Percentiles rank a stretch among this genome's conserved stretches.
phyloP scores from a whole-genome alignment of 2,888 invertebrate species.

The Spisula subtruncata region DNA sequence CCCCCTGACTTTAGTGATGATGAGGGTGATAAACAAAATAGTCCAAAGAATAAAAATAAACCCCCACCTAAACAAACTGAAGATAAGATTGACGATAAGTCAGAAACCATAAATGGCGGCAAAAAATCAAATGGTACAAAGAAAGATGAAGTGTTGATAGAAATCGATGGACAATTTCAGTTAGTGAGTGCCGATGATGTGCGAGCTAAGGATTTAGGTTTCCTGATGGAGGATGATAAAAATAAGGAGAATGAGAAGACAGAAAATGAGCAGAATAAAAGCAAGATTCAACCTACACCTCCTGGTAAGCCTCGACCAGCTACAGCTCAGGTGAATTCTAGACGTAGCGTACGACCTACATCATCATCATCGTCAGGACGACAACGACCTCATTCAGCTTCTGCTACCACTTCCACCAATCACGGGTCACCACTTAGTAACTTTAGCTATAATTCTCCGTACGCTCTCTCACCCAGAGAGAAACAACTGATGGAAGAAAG shows the following conservation, averaged over 20 bases:
- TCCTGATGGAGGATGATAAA: slow-evolving; percentile 65
- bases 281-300: slow-evolving; percentile 73
- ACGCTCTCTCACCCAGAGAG: slow-evolving; percentile 82
- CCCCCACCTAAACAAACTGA: slow-evolving; percentile 58
- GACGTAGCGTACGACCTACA: slow-evolving; percentile 67
- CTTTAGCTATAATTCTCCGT: slow-evolving; percentile 84
- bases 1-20: slow-evolving; percentile 82
- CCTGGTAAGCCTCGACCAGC: slow-evolving; percentile 80
- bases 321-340: slow-evolving; percentile 74
- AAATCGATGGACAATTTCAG: slow-evolving; percentile 85
- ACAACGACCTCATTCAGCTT: slow-evolving; percentile 81
- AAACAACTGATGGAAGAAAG: slow-evolving; percentile 77
- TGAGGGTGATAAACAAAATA: slow-evolving; percentile 71
- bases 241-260: slow-evolving; percentile 60
- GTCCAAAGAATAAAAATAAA: slow-evolving; percentile 46
- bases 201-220: slow-evolving; percentile 77
- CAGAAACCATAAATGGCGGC: slow-evolving; percentile 57
- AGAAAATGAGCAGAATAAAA: slow-evolving; percentile 48
- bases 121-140: slow-evolving; percentile 69
- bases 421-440: slow-evolving; percentile 65
- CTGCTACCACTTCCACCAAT: slow-evolving; percentile 4
- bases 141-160: slow-evolving; percentile 85
- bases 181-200: slow-evolving; percentile 83
- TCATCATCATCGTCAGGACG: slow-evolving; percentile 68
- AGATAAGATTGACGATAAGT: slow-evolving; percentile 66